Evolutionary conservation across 2,113 vertebrate genomes (phyloP).

Genomic region (Promerops cafer): DNA sequence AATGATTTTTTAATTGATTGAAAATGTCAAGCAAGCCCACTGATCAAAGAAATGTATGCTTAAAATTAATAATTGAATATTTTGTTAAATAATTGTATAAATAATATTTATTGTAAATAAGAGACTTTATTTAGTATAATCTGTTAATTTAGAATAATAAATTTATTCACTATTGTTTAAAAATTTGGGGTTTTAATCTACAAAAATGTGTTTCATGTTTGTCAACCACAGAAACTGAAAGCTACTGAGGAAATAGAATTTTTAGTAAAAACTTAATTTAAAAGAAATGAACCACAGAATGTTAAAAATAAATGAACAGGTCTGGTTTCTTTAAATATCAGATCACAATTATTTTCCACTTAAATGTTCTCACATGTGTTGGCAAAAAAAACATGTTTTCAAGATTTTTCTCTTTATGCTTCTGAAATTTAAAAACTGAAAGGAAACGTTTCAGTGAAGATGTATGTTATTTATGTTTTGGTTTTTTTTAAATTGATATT

Average conservation of each 20-base stretch:
- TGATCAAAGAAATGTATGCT: neutral
- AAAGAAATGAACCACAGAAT: neutral
- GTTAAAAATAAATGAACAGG: neutral
- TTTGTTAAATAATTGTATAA: neutral
- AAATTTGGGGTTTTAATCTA: neutral
- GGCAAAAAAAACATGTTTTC: neutral
- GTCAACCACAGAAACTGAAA: neutral
- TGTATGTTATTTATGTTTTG: neutral
- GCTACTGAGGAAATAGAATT: neutral
- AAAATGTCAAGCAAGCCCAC: neutral
- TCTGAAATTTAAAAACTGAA: neutral
- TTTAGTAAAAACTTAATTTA: neutral
- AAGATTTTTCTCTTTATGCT: neutral
- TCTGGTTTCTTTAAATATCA: neutral
- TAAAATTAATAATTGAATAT: neutral
- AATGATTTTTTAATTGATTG: neutral
- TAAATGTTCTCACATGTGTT: neutral
- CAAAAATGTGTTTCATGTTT: neutral
- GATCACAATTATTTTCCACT: neutral
- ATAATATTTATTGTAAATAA: neutral
- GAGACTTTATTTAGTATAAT: neutral
- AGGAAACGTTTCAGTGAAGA: neutral
- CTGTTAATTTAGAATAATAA: neutral
- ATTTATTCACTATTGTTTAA: neutral
- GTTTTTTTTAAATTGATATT: neutral